Conservation (phyloP, 2,888 invertebrate species). For the Conistra vaccinii region DNA sequence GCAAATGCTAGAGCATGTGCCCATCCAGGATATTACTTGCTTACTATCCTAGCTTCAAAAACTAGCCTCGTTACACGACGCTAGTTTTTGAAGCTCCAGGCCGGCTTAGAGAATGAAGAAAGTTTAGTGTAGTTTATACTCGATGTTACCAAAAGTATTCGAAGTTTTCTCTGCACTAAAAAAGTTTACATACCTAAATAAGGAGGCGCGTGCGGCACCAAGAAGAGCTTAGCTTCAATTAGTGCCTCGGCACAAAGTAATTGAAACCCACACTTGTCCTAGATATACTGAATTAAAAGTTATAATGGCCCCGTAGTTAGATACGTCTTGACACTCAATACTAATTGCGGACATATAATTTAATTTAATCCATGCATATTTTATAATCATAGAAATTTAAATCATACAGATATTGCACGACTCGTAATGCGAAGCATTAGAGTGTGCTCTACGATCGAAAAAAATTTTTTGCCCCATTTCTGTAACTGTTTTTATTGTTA, state of each 20-base stretch:
- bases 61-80: not conserved
- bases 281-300: slow-evolving; percentile 13
- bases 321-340: not conserved
- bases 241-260: slow-evolving; percentile 13
- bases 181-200: not conserved
- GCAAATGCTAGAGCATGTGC: no score
- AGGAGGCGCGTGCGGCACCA: not conserved
- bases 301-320: not conserved
- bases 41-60: not conserved
- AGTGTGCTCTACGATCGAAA: no score
- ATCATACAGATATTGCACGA: not conserved
- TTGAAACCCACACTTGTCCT: slow-evolving; percentile 10
- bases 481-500: no score
- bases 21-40: no score
- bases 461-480: no score
- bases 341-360: not conserved
- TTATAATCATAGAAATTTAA: not conserved
- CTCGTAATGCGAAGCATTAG: no score
- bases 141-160: not conserved
- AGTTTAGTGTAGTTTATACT: not conserved
- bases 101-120: not conserved
- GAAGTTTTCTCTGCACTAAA: not conserved
- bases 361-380: not conserved
- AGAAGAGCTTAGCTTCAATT: slow-evolving; percentile 17
- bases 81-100: no score